These are phyloP conservation scores for Phoronis australis DNA, from an alignment of 2,888 invertebrate genomes.

Conservation along the genomic window DNA sequence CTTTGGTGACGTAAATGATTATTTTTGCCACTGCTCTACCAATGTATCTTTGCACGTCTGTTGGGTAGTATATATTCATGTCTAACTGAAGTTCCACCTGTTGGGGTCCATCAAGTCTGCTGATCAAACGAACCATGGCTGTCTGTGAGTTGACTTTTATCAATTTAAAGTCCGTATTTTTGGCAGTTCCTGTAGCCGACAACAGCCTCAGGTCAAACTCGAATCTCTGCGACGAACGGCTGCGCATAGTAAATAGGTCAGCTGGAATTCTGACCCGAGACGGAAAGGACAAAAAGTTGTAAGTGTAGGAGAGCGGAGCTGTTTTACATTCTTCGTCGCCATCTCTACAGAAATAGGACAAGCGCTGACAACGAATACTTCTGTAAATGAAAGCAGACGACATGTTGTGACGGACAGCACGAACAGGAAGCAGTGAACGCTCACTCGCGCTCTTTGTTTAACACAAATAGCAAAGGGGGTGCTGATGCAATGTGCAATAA, in stretches of 20 bases:
- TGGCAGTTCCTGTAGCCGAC: too few relatives aligned
- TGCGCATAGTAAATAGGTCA: slow-evolving; percentile 83
- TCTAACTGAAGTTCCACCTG: too few relatives aligned
- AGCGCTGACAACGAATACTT: slow-evolving; percentile 67
- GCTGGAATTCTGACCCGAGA: slow-evolving; percentile 58
- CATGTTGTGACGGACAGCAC: background rate
- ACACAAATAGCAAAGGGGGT: background rate
- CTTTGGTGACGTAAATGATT: too few relatives aligned
- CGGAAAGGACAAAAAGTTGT: slow-evolving; percentile 88
- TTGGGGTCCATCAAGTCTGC: too few relatives aligned
- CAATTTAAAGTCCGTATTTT: too few relatives aligned
- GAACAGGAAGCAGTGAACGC: background rate
- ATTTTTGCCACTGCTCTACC: too few relatives aligned
- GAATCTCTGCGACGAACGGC: slow-evolving; percentile 70
- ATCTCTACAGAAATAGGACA: slow-evolving; percentile 66
- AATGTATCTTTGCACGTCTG: too few relatives aligned
- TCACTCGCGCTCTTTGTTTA: background rate
- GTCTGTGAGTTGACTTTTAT: too few relatives aligned
- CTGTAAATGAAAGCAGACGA: slow-evolving; percentile 7
- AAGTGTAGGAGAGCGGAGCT: slow-evolving; percentile 80
- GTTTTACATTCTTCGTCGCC: slow-evolving; percentile 71
- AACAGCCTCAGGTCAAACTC: slow-evolving; percentile 70
- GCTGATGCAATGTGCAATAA: too few relatives aligned
- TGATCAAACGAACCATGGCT: too few relatives aligned
- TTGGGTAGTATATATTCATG: too few relatives aligned